Base-by-base conservation (phyloP, 2,797 vertebrate genomes). In the Rhinatrema bivittatum region DNA sequence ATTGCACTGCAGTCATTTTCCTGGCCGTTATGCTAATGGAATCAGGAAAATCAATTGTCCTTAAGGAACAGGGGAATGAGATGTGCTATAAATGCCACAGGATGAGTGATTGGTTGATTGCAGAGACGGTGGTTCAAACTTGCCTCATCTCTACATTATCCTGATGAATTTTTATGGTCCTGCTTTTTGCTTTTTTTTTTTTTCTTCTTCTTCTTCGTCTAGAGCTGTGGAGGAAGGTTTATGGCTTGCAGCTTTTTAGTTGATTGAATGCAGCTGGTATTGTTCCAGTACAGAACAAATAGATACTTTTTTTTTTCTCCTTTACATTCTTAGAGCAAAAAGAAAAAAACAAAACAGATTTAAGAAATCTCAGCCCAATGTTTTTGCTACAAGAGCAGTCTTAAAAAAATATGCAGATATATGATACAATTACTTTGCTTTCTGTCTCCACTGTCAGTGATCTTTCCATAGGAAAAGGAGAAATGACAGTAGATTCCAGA, bases 21-120 rank as follows among this genome's bases (percentile, higher is more conserved):
- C 74, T 77, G 66, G 70, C 80, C 63, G 78, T 87, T 90, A 91
- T 91, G 87, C 82, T 88, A 90, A 91, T 90, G 85, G 85, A 84
- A 86, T 87, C 76, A 84, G 79, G 85, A 88, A 89, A 90, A 88
- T 85, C 87, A 87, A 88, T 88, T 89, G 88, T 90, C 87, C 88
- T 91, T 88, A 87, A 90, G 87, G 86, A 86, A 87, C 82, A 81
- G 82, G 72, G 81, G 85, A 89, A 87, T 88, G 84, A 88, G 87
- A 85, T 82, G 82, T 81, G 79, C 84, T 84, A 86, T 89, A 89
- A 89, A 91, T 89, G 89, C 87, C 89, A 90, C 71, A 63, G 72
- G 73, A 86, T 89, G 89, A 89, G 77, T 87, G 87, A 90, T 87
- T 82, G 79, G 78, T 81, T 84, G 82, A 85, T 83, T 78, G 77